Base-by-base conservation (phyloP, 2,888 invertebrate species). In the Nephrocerus scutellatus region DNA sequence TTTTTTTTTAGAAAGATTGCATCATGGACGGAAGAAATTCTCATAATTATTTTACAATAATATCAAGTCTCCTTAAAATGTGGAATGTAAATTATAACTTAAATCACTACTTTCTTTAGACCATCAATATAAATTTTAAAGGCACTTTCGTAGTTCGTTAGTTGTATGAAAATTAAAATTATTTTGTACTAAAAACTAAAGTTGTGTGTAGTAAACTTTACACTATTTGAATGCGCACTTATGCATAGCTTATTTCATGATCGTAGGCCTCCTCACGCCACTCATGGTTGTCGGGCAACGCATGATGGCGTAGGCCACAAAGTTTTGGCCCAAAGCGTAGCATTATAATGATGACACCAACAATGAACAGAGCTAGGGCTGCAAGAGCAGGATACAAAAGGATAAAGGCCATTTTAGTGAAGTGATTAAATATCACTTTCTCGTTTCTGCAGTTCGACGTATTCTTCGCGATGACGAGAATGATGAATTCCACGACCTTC, bases 301-400 rank as follows among this genome's bases (percentile, higher is more conserved):
- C 72, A 21, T 75, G 74, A 57, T 85, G 83, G 7, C 86, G 75
- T 2, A 82, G 70, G 36, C 76, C 76, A 59, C 85, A 88, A 48
- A 84, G 70, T 39, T 72, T 73, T 14, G 82, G 76, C 0, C 89
- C 90, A 62, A 74, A 86, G 50, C 81, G 78, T 15, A 91, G 65
- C 55, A 90, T 74, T 10, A 82, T 54, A 48, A 89, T 79, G 43
- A 90, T 84, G 5, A 86, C 77, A 46, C 78, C 74, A 20, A 87
- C 72, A 20, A 88, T 74, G 55, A 86, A 78, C 49, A 89, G 69
- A 8, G 84, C 78, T 20, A 90, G 60, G 18, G 79, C 75, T 12
- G 84, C 81, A 20, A 81, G 72, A 0, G 83, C 83, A 1, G 90
- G 89, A 74, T 84, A 89, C 48, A 84, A 74, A 44, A 86, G 71